A percentile compares a stretch with the other conserved stretches of the same genome.
These are phyloP conservation scores for Zoanthus sansibaricus DNA, from an alignment of 92 coral and sea anemone genomes.

Conservation along the genomic window DNA sequence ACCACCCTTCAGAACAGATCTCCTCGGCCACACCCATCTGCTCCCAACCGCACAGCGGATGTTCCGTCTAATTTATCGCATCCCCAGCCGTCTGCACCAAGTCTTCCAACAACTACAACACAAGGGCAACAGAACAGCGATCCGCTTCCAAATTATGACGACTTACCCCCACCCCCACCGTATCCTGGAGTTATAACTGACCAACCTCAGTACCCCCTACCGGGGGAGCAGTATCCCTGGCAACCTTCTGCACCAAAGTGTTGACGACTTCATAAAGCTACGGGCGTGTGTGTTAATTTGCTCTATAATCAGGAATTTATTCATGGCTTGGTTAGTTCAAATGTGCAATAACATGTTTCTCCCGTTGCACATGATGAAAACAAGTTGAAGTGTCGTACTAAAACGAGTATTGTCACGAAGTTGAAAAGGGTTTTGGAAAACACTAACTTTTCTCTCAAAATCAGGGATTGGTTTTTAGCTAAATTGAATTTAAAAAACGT, in stretches of 20 bases:
- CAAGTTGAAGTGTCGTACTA: no score
- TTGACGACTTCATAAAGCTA: neutral
- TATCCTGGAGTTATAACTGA: neutral
- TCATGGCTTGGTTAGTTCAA: no score
- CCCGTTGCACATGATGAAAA: no score
- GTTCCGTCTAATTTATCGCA: neutral
- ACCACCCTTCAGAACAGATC: neutral
- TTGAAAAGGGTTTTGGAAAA: no score
- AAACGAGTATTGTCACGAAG: no score
- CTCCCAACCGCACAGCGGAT: neutral
- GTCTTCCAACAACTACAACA: neutral
- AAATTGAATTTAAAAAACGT: no score
- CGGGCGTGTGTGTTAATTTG: neutral
- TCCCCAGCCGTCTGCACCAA: neutral
- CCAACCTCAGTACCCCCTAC: neutral
- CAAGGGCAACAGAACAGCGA: neutral
- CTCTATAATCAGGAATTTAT: no score
- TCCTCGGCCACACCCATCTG: neutral
- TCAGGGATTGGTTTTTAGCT: no score
- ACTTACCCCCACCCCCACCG: slow-evolving; percentile 15
- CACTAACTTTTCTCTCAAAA: no score
- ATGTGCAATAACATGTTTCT: no score
- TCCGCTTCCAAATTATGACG: neutral
- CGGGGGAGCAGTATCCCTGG: slow-evolving; percentile 8
- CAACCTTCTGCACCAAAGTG: neutral